These are phyloP conservation scores for Spinus olivaceus DNA, from an alignment of 2,797 vertebrate genomes.

Conservation along the genomic window DNA sequence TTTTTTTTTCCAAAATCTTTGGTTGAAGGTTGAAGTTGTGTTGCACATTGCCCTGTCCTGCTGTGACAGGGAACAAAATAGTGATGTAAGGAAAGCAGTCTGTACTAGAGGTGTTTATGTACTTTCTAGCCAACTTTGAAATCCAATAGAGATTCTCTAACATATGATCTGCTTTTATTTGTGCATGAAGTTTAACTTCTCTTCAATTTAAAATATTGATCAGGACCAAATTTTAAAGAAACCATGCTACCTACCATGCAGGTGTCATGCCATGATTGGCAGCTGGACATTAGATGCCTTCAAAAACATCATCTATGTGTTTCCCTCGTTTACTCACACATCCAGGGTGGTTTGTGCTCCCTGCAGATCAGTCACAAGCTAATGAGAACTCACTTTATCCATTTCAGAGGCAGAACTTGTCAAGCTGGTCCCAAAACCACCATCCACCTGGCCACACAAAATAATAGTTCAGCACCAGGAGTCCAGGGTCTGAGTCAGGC, in stretches of 20 bases:
- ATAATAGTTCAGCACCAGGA: neutral
- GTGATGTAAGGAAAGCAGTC: neutral
- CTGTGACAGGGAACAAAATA: neutral
- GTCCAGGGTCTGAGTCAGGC: neutral
- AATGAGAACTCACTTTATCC: neutral
- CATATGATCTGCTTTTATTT: neutral
- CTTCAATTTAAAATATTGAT: neutral
- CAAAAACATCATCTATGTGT: neutral
- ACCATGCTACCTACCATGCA: neutral
- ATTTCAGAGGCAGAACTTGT: neutral
- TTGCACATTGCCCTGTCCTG: neutral
- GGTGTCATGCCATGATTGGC: neutral
- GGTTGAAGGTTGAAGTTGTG: neutral
- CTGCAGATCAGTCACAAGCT: neutral
- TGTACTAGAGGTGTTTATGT: neutral
- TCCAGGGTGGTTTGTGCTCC: neutral
- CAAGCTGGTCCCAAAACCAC: neutral
- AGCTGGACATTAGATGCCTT: neutral
- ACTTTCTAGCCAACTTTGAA: neutral
- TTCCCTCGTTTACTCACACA: neutral
- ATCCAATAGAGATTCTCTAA: neutral
- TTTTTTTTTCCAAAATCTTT: neutral
- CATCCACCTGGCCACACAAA: neutral
- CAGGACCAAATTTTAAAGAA: neutral
- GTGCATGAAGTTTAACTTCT: neutral